These are phyloP conservation scores for Tipula confusa DNA, from an alignment of 2,888 invertebrate species.

Conservation along the genomic window DNA sequence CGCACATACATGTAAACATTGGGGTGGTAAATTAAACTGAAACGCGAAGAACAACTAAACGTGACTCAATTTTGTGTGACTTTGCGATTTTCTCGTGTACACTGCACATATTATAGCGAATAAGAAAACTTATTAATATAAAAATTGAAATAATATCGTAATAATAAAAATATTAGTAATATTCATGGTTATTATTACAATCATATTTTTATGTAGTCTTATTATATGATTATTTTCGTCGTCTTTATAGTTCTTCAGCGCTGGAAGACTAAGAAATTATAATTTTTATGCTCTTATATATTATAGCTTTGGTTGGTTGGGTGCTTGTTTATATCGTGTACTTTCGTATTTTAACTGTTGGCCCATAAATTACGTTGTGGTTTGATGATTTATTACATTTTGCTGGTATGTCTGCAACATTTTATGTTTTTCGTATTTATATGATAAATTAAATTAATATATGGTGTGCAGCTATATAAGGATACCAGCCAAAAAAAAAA, in stretches of 20 bases:
- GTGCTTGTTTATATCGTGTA: background rate
- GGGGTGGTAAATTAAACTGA: background rate
- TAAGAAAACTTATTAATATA: background rate
- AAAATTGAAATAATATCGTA: background rate
- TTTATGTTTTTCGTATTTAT: background rate
- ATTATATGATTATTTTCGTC: background rate
- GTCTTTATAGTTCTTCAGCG: background rate
- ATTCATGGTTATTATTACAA: background rate
- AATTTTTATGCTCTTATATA: background rate
- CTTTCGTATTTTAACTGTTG: slow-evolving; percentile 4
- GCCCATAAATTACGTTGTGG: slow-evolving; percentile 20
- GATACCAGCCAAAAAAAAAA: background rate
- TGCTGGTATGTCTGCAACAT: background rate
- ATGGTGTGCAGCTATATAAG: background rate
- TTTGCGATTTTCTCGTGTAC: background rate
- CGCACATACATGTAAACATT: background rate
- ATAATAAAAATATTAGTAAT: background rate
- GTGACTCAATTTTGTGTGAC: background rate
- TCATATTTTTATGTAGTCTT: background rate
- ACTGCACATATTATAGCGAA: background rate
- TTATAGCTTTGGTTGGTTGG: background rate
- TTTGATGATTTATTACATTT: background rate
- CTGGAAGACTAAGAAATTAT: background rate
- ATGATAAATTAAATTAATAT: background rate
- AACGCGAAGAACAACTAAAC: background rate